Evolutionary conservation across 2,888 invertebrate genomes (phyloP).

Genomic region (Diarsia rubi): DNA sequence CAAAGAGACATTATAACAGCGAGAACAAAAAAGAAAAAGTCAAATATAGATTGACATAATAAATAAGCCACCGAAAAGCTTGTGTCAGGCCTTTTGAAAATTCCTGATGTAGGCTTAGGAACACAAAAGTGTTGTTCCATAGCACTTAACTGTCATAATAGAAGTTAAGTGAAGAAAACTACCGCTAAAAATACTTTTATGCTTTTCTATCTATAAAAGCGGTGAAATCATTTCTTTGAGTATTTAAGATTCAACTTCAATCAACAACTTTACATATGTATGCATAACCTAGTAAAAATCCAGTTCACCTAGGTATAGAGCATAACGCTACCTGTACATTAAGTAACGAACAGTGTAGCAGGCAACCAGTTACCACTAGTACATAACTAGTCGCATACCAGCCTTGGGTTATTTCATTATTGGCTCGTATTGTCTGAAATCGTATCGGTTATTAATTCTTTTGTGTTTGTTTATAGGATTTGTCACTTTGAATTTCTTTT

Average conservation of each 20-base stretch:
- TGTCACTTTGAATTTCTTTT: too few relatives aligned
- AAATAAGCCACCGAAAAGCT: not conserved
- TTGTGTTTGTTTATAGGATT: too few relatives aligned
- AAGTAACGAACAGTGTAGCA: conserved; percentile 51
- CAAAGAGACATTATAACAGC: not conserved
- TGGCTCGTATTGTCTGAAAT: conserved; percentile 84
- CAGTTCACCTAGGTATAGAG: conserved; percentile 8
- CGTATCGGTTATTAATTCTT: too few relatives aligned
- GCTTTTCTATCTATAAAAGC: not conserved
- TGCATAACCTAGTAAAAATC: conserved; percentile 25
- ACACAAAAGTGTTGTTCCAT: not conserved
- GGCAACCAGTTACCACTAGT: not conserved
- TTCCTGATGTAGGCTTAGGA: not conserved
- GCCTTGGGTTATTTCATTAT: conserved; percentile 83
- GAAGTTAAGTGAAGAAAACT: not conserved
- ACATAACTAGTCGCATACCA: conserved; percentile 71
- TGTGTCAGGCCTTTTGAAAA: not conserved
- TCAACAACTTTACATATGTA: not conserved
- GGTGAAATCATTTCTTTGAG: too few relatives aligned
- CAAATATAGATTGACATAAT: not conserved
- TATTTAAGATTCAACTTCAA: not conserved
- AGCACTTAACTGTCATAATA: not conserved
- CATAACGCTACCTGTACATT: conserved; percentile 54
- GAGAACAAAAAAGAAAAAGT: not conserved
- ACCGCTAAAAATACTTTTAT: not conserved